Evolutionary conservation across 2,113 vertebrate genomes (phyloP), one percentile per base, ranked within the genome.

Genomic region (Tursiops truncatus): DNA sequence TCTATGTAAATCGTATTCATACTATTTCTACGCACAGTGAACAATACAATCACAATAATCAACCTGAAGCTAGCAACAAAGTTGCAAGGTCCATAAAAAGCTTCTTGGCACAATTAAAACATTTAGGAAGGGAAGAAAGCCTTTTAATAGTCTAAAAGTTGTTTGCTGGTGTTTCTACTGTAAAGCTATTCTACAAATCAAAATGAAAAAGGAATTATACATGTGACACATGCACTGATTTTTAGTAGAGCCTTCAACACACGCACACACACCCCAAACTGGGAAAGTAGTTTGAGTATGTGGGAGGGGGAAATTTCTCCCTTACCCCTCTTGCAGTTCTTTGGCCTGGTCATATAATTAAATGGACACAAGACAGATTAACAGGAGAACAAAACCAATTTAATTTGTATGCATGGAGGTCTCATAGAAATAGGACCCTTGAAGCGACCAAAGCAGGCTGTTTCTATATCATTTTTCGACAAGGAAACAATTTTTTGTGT

Each of bases 141-240:
- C 93, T 98, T 98, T 98, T 96, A 97, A 98, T 98, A 97, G 98
- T 98, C 98, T 98, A 98, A 98, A 98, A 98, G 96, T 98, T 98
- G 98, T 98, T 98, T 97, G 97, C 98, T 97, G 98, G 98, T 98
- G 97, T 98, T 98, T 98, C 98, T 98, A 98, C 96, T 98, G 97
- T 97, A 98, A 98, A 98, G 97, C 98, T 98, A 97, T 97, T 98
- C 98, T 98, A 98, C 97, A 98, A 96, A 98, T 97, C 96, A 92
- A 77, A 97, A 96, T 96, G 96, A 97, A 98, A 98, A 97, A 97
- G 98, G 96, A 97, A 98, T 94, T 97, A 94, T 91, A 74, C 92
- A 97, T 2, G 95, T 97, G 98, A 98, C 98, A 98, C 47, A 50
- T 50, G 13, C 47, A 50, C 47, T 7, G 7, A 12, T 33, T 73